Percentiles rank a stretch among this genome's conserved stretches.
phyloP scores from a whole-genome alignment of 2,113 vertebrate genomes.

The Halcyon malimbica region DNA sequence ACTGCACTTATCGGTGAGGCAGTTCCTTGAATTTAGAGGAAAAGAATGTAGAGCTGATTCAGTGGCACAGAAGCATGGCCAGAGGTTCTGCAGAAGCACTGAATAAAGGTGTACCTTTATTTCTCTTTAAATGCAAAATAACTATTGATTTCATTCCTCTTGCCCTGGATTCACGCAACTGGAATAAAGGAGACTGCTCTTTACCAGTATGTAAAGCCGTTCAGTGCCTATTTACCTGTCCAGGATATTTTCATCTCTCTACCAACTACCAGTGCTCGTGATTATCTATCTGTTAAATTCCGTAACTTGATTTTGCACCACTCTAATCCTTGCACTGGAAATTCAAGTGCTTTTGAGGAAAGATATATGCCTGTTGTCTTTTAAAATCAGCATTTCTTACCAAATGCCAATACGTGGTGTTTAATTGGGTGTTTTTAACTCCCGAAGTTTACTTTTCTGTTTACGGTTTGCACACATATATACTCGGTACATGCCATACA shows the following conservation, averaged over 20 bases:
- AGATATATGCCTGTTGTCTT: background rate
- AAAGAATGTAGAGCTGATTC: background rate
- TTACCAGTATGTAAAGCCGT: background rate
- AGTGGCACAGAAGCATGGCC: background rate
- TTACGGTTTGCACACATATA: background rate
- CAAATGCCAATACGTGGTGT: accelerated
- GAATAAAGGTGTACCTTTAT: background rate
- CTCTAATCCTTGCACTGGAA: background rate
- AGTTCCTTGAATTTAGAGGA: background rate
- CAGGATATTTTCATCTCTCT: background rate
- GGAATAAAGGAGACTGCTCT: background rate
- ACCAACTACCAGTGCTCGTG: background rate
- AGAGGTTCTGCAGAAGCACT: background rate
- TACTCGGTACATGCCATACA: accelerated
- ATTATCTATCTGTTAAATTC: background rate
- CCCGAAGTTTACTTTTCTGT: background rate
- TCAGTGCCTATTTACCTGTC: background rate
- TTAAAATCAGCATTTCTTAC: background rate
- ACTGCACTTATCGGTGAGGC: background rate
- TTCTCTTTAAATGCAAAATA: background rate
- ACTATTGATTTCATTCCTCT: background rate
- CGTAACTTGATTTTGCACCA: background rate
- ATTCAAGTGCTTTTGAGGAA: background rate
- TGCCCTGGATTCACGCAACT: background rate
- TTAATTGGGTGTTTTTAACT: background rate